A percentile compares a stretch with the other conserved stretches of the same genome.
Evolutionary conservation across 1,140 invertebrate genomes (phyloP).

Genomic region (Nasonia longicornis): DNA sequence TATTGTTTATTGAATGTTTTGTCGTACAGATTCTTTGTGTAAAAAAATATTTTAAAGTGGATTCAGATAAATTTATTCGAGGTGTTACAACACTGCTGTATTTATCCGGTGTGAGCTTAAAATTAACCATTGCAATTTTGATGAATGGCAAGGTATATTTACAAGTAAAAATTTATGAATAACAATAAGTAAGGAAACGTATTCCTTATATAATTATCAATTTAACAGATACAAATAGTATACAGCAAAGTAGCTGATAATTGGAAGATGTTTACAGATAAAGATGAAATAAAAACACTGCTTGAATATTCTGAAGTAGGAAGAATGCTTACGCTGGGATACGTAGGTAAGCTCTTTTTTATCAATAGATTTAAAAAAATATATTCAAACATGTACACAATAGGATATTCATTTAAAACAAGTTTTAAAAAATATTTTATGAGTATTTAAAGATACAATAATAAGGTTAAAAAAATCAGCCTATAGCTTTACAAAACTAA

Average conservation of each 20-base stretch:
- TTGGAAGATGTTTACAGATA: conserved; percentile 13
- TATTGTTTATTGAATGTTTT: neutral
- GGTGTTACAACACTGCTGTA: neutral
- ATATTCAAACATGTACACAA: no score
- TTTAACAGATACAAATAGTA: neutral
- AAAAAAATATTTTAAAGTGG: neutral
- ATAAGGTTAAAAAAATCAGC: no score
- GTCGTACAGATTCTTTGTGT: neutral
- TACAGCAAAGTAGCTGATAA: conserved; percentile 7
- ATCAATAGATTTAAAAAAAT: no score
- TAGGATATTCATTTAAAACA: no score
- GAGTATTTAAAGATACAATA: neutral
- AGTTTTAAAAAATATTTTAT: neutral
- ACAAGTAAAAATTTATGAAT: neutral
- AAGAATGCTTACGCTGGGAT: neutral
- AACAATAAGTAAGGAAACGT: neutral
- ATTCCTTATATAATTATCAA: neutral
- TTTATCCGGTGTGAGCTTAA: neutral
- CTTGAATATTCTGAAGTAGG: neutral
- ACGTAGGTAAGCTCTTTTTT: neutral
- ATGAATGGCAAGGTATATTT: neutral
- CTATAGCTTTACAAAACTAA: no score
- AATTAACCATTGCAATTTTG: neutral
- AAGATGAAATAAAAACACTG: neutral
- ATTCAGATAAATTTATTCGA: neutral